phyloP scores from a whole-genome alignment of 2,797 vertebrate species.

The Centropyge bicolor region DNA sequence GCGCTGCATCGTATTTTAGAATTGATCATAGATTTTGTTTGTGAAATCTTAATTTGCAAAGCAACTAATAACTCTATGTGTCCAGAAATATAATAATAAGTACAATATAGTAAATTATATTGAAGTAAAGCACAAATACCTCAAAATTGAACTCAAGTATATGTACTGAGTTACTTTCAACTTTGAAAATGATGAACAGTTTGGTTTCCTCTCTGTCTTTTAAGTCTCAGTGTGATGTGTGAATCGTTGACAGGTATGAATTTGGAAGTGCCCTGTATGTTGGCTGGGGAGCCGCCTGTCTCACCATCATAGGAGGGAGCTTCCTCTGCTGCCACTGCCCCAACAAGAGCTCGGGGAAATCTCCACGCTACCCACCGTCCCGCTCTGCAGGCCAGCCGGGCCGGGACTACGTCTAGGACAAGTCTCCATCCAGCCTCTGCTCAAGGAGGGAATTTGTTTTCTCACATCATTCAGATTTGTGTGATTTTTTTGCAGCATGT shows the following conservation, averaged over 20 bases:
- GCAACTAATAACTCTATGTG: too few species aligned
- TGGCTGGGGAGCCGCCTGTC: slow-evolving; percentile 91
- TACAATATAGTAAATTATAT: neutral
- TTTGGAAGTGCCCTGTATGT: slow-evolving; percentile 95
- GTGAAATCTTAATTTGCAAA: neutral
- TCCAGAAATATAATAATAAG: neutral
- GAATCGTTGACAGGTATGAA: slow-evolving; percentile 86
- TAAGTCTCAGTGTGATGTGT: slow-evolving; percentile 3
- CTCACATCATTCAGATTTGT: neutral
- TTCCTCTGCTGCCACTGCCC: slow-evolving; percentile 92
- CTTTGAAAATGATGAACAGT: neutral
- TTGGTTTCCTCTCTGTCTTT: neutral
- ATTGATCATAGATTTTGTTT: neutral
- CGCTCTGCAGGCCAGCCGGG: slow-evolving; percentile 75
- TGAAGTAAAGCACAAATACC: neutral
- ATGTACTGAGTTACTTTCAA: neutral
- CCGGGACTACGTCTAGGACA: slow-evolving; percentile 86
- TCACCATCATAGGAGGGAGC: slow-evolving; percentile 90
- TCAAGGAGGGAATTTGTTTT: neutral
- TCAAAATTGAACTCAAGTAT: neutral
- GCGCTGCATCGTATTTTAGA: neutral
- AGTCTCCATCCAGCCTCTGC: neutral
- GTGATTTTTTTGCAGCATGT: slow-evolving; percentile 34
- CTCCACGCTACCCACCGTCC: slow-evolving; percentile 66
- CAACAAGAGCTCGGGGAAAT: slow-evolving; percentile 33